A percentile compares a stretch with the other conserved stretches of the same genome.
Conservation (phyloP, 2,888 invertebrate species). For the Leuctra nigra region DNA sequence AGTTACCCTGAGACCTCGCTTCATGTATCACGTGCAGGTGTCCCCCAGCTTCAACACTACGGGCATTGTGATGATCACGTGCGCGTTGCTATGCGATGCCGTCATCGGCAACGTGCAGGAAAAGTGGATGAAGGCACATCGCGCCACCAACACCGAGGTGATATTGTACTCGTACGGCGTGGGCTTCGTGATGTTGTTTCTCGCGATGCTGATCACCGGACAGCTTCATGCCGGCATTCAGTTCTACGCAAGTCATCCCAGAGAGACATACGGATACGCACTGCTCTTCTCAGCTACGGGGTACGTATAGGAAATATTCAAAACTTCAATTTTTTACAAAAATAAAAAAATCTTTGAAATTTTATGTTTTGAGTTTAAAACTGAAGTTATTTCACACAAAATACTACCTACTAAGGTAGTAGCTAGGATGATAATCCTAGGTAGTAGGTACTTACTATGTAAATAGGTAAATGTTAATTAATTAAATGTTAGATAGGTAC, state of each 20-base stretch:
- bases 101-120: slow-evolving; percentile 96
- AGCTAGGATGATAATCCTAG: too few relatives aligned
- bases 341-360: too few relatives aligned
- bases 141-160: slow-evolving; percentile 83
- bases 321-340: too few relatives aligned
- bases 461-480: too few relatives aligned
- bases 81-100: slow-evolving; percentile 89
- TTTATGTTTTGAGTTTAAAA: too few relatives aligned
- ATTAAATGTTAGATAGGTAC: too few relatives aligned
- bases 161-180: slow-evolving; percentile 88
- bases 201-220: slow-evolving; percentile 66
- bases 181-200: slow-evolving; percentile 77
- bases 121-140: slow-evolving; percentile 80
- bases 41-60: slow-evolving; percentile 51
- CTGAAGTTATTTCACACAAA: slow-evolving; percentile 82
- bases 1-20: too few relatives aligned
- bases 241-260: slow-evolving; percentile 67
- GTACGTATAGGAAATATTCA: slow-evolving; percentile 90
- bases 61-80: slow-evolving; percentile 69
- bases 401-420: slow-evolving; percentile 90
- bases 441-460: too few relatives aligned
- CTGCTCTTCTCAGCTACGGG: slow-evolving; percentile 82
- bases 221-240: slow-evolving; percentile 64
- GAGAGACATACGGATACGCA: slow-evolving; percentile 76
- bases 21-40: too few relatives aligned